Percentiles rank a stretch among this genome's conserved stretches.
Conservation (phyloP, 2,113 vertebrate genomes). For the Tylochromis polylepis region DNA sequence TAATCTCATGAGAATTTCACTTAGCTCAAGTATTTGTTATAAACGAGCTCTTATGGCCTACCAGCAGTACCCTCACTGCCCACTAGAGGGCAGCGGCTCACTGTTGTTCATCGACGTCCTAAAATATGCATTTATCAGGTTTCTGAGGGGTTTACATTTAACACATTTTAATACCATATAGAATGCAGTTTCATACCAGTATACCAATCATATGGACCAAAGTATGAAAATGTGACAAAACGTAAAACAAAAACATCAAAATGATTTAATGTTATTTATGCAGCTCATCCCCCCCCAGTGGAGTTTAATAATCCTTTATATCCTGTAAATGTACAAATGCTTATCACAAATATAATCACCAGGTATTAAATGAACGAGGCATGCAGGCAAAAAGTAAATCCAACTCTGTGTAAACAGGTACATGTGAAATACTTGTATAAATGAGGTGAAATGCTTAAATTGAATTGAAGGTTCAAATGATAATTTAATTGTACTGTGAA, state of each 20-base stretch:
- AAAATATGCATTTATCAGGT: not conserved
- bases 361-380: not conserved
- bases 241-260: not conserved
- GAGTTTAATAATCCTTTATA: not conserved
- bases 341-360: not conserved
- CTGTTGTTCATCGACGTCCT: not conserved
- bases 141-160: not conserved
- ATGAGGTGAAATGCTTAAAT: not conserved
- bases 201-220: not conserved
- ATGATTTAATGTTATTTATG: not conserved
- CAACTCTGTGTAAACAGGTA: not conserved
- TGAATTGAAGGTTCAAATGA: not conserved
- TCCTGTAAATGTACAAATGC: not conserved
- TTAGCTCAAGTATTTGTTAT: not conserved
- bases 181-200: not conserved
- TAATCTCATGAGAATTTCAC: not conserved
- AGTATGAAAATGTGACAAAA: not conserved
- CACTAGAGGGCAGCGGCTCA: not conserved
- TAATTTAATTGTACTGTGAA: not conserved
- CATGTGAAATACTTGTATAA: not conserved
- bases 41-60: rapidly evolving
- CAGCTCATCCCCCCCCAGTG: not conserved
- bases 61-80: not conserved
- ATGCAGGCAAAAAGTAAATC: not conserved
- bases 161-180: not conserved